Conservation (phyloP, 2,888 invertebrate species). For the Schrankia costaestrigalis region DNA sequence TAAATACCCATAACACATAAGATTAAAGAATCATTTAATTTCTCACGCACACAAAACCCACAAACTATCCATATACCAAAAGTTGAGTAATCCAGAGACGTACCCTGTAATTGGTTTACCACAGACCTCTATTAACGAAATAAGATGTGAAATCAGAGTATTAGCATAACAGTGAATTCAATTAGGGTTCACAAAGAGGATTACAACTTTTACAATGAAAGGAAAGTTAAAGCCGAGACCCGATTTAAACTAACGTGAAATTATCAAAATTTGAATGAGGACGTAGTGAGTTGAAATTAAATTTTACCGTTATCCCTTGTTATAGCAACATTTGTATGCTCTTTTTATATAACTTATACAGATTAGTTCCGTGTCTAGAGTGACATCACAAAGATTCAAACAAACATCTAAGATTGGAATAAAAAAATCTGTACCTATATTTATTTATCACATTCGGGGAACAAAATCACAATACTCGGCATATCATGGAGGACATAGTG, state of each 20-base stretch:
- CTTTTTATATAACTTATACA: no score
- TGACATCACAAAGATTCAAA: no score
- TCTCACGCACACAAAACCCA: conserved; percentile 52
- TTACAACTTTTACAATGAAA: conserved; percentile 80
- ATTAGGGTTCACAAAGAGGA: conserved; percentile 80
- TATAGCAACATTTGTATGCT: no score
- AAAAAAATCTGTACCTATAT: no score
- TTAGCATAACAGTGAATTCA: conserved; percentile 81
- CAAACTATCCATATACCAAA: conserved; percentile 67
- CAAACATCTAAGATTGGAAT: no score
- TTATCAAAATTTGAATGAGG: conserved; percentile 75
- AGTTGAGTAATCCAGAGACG: conserved; percentile 76
- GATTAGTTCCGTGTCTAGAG: no score
- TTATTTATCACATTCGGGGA: no score
- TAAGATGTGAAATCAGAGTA: conserved; percentile 81
- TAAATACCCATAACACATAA: no score
- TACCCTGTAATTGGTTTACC: conserved; percentile 79
- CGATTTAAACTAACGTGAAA: conserved; percentile 72
- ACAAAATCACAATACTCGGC: no score
- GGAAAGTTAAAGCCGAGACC: conserved; percentile 70
- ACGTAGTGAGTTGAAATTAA: conserved; percentile 64
- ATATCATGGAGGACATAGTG: no score
- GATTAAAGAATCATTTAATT: conserved; percentile 55
- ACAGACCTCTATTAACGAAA: conserved; percentile 79
- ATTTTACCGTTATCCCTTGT: conserved; percentile 42